Conservation (phyloP, 2,888 invertebrate species). For the Dynastes hyllus region DNA sequence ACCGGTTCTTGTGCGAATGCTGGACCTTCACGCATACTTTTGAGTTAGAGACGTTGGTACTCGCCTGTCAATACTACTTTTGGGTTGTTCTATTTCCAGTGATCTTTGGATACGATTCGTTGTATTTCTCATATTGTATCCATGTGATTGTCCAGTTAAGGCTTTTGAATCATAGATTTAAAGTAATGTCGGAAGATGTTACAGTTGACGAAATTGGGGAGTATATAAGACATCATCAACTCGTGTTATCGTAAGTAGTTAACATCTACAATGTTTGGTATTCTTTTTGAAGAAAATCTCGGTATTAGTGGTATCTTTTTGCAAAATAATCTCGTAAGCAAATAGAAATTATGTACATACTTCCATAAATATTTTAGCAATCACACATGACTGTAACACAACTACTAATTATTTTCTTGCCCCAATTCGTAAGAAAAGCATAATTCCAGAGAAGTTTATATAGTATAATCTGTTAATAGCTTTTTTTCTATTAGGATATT, state of each 20-base stretch:
- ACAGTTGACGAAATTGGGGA: conserved; percentile 10
- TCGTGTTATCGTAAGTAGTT: conserved; percentile 45
- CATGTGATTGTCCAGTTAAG: conserved; percentile 27
- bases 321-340: too few relatives aligned
- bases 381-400: too few relatives aligned
- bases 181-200: conserved; percentile 1
- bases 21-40: conserved; percentile 17
- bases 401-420: too few relatives aligned
- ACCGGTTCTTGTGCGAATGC: conserved; percentile 23
- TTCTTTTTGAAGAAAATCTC: too few relatives aligned
- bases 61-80: conserved; percentile 32
- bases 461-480: background rate
- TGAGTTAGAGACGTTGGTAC: background rate
- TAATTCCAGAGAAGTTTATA: too few relatives aligned
- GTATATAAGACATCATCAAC: conserved; percentile 46
- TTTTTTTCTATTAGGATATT: background rate
- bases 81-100: conserved; percentile 29
- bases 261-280: background rate
- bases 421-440: too few relatives aligned
- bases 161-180: conserved; percentile 32
- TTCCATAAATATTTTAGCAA: too few relatives aligned
- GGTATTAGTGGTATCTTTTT: too few relatives aligned
- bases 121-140: conserved; percentile 1
- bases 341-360: too few relatives aligned
- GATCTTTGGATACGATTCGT: conserved; percentile 23